Evolutionary conservation across 2,888 invertebrate genomes (phyloP).

Genomic region (Homarus gammarus): DNA sequence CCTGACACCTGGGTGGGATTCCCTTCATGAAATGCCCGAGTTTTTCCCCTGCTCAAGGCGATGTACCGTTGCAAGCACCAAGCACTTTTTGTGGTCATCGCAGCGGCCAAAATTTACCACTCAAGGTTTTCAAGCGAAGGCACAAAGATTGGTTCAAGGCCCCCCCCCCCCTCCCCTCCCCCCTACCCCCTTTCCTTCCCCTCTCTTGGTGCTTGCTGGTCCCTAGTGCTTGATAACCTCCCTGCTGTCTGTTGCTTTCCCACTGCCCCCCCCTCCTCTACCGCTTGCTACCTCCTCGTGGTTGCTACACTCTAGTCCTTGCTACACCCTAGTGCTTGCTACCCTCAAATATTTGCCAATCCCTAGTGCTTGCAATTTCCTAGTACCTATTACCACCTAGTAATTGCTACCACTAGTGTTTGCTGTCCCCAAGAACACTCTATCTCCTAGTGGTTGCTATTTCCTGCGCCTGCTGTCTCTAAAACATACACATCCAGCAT

Average conservation of each 20-base stretch:
- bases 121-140: background rate
- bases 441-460: too few relatives aligned
- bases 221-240: too few relatives aligned
- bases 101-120: background rate
- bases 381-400: too few relatives aligned
- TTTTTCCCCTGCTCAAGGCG: conserved; percentile 22
- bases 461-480: too few relatives aligned
- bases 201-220: too few relatives aligned
- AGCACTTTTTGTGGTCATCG: background rate
- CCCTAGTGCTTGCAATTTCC: too few relatives aligned
- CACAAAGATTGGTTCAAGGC: background rate
- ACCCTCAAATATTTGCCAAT: too few relatives aligned
- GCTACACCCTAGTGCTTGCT: too few relatives aligned
- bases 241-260: background rate
- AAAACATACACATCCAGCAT: too few relatives aligned
- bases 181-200: background rate
- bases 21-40: conserved; percentile 37
- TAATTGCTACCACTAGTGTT: too few relatives aligned
- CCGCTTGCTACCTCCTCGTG: background rate
- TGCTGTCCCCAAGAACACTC: too few relatives aligned
- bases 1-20: conserved; percentile 33
- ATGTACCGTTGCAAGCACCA: background rate
- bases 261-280: background rate
- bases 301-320: too few relatives aligned
- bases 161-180: background rate